phyloP scores from a whole-genome alignment of 2,888 invertebrate species.

The Drosophila dives region DNA sequence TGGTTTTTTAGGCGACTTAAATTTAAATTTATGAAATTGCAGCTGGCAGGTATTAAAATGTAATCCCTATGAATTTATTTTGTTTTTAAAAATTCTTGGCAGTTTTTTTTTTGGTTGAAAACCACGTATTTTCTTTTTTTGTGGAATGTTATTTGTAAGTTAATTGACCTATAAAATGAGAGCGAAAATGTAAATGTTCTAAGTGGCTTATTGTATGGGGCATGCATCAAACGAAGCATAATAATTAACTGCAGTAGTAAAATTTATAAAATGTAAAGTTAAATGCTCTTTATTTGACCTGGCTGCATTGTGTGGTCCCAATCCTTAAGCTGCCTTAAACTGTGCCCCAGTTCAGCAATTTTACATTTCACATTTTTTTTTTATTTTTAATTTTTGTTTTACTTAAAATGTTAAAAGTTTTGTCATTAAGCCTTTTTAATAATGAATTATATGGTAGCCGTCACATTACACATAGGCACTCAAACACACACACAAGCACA shows the following conservation, averaged over 20 bases:
- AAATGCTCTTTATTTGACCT: conserved; percentile 3
- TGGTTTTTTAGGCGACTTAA: conserved; percentile 30
- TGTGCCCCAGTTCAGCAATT: conserved; percentile 5
- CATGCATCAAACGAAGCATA: background rate
- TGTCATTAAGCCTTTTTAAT: conserved; percentile 78
- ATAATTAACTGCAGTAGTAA: background rate
- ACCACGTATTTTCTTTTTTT: background rate
- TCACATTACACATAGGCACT: conserved; percentile 44
- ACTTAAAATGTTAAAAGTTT: conserved; percentile 65
- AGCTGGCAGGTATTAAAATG: background rate
- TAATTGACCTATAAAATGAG: background rate
- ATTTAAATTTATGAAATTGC: conserved; percentile 23
- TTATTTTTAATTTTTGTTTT: conserved; percentile 31
- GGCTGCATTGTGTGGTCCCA: background rate
- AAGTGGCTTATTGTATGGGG: background rate
- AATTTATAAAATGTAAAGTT: background rate
- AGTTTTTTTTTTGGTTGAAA: background rate
- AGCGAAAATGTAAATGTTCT: background rate
- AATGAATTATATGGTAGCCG: conserved; percentile 65
- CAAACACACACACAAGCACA: conserved; percentile 21
- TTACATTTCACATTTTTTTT: conserved; percentile 29
- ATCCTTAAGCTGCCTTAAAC: background rate
- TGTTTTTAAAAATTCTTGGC: background rate
- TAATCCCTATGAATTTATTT: background rate
- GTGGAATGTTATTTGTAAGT: background rate